A percentile compares a stretch with the other conserved stretches of the same genome.
These are phyloP conservation scores for Encarsia formosa DNA, from an alignment of 2,888 invertebrate species.

Conservation along the genomic window DNA sequence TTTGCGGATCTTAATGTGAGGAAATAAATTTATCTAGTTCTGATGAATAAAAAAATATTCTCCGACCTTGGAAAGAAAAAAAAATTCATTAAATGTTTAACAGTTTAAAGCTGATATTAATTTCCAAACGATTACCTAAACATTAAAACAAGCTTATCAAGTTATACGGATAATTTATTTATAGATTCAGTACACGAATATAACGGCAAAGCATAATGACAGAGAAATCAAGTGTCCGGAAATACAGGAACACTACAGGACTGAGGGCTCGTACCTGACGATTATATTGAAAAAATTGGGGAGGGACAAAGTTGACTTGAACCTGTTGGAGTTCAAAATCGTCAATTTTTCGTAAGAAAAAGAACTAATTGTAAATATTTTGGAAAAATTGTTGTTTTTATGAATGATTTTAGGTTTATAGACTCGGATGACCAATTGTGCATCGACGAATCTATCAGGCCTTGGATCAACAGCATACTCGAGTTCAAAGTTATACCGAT, in stretches of 20 bases:
- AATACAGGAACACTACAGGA: constrained; percentile 17
- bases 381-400: no score
- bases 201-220: constrained; percentile 6
- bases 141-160: neutral
- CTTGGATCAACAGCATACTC: constrained; percentile 12
- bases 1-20: constrained; percentile 18
- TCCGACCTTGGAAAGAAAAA: no score
- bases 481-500: constrained; percentile 12
- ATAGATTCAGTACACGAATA: constrained; percentile 4
- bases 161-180: neutral
- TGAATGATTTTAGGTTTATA: constrained; percentile 8
- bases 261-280: constrained; percentile 15
- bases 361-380: no score
- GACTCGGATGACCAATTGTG: constrained; percentile 10
- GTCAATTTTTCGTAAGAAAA: constrained; percentile 11
- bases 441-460: constrained; percentile 6
- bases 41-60: no score
- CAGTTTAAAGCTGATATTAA: no score
- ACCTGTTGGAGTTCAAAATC: constrained; percentile 16
- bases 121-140: no score
- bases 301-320: constrained; percentile 1
- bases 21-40: no score
- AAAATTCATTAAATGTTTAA: no score
- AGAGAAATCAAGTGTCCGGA: neutral
- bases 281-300: neutral